These are phyloP conservation scores for Neosilurus hyrtlii DNA, from an alignment of 2,797 vertebrate species.

Conservation along the genomic window DNA sequence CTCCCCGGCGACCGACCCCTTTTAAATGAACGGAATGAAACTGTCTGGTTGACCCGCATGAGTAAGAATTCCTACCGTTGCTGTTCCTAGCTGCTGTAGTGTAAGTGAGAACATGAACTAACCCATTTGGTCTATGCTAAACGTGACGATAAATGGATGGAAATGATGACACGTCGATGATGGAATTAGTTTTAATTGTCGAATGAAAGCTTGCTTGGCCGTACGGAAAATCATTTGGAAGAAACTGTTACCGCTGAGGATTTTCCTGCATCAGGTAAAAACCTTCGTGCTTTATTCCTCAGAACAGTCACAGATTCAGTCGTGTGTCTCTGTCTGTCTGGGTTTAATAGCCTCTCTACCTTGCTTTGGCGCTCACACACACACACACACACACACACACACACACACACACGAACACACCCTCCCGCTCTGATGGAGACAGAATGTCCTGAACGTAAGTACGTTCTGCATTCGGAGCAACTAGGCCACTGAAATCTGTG, in stretches of 20 bases:
- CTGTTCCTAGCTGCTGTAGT: background rate
- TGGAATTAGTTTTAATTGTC: background rate
- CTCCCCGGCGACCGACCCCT: too few relatives aligned
- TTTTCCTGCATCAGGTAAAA: background rate
- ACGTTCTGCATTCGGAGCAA: background rate
- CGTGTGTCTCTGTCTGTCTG: background rate
- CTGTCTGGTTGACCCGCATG: too few relatives aligned
- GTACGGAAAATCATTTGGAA: too few relatives aligned
- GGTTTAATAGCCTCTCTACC: background rate
- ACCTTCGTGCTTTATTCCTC: background rate
- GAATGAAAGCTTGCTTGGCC: background rate
- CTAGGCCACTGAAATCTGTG: background rate
- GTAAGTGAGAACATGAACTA: background rate
- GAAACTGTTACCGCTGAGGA: background rate
- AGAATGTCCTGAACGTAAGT: slow-evolving; percentile 19
- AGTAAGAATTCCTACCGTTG: too few relatives aligned
- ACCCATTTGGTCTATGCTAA: background rate
- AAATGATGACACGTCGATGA: background rate
- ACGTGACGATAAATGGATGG: background rate
- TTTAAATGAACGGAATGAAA: too few relatives aligned
- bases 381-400: background rate
- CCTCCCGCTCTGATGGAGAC: slow-evolving; percentile 1
- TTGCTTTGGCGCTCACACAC: background rate
- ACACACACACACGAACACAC: background rate
- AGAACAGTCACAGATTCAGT: background rate